Evolutionary conservation across 2,888 invertebrate genomes (phyloP).

Genomic region (Lapara coniferarum): DNA sequence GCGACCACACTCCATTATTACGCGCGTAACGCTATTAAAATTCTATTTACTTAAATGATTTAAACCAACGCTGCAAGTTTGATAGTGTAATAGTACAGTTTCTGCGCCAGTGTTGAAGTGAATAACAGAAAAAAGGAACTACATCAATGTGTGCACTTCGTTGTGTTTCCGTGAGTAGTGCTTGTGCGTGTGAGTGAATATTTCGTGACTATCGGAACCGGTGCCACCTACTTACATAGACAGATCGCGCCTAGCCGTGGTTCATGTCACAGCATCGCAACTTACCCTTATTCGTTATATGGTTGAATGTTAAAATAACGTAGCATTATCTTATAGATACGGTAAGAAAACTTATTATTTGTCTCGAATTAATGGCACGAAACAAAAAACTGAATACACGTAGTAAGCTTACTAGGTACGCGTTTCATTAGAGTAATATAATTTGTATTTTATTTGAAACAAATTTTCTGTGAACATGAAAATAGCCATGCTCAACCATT

Average conservation of each 20-base stretch:
- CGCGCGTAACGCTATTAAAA: neutral
- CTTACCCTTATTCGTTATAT: neutral
- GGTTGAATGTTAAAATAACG: neutral
- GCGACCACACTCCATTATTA: slow-evolving; percentile 1
- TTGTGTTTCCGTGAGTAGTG: slow-evolving; percentile 35
- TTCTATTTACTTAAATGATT: slow-evolving; percentile 12
- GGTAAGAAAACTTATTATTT: neutral
- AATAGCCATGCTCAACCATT: too few relatives aligned
- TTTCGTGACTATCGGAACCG: slow-evolving; percentile 33
- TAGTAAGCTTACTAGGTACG: too few relatives aligned
- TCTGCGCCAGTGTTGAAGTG: slow-evolving; percentile 25
- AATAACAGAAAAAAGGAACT: slow-evolving; percentile 31
- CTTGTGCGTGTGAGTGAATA: slow-evolving; percentile 34
- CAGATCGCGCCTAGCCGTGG: slow-evolving; percentile 10
- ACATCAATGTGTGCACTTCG: slow-evolving; percentile 33
- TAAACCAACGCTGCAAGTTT: neutral
- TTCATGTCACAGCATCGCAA: neutral
- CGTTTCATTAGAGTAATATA: too few relatives aligned
- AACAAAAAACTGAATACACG: too few relatives aligned
- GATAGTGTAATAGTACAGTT: slow-evolving; percentile 13
- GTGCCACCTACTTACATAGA: slow-evolving; percentile 28
- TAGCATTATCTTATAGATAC: neutral
- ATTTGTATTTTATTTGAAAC: too few relatives aligned
- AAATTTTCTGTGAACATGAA: too few relatives aligned
- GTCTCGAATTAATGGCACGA: too few relatives aligned